These are phyloP conservation scores for Danaus melanippus DNA, from an alignment of 1,140 invertebrate species.

Conservation along the genomic window DNA sequence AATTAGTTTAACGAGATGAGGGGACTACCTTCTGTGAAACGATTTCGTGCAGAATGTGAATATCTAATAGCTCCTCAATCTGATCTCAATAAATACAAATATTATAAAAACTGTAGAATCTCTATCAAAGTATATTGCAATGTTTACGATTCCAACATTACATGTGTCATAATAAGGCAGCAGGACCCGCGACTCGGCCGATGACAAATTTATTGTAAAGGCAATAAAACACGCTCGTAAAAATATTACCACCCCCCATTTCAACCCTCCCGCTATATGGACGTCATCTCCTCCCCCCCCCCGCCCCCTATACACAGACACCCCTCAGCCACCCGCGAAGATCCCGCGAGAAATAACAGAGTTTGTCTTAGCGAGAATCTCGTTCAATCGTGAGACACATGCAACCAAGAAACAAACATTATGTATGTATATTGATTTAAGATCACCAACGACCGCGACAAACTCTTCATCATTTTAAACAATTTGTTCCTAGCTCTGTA, in stretches of 20 bases:
- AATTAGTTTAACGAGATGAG: too few species aligned
- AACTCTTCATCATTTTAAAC: too few species aligned
- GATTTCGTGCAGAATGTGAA: too few species aligned
- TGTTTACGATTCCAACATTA: constrained; percentile 4
- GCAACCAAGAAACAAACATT: constrained; percentile 12
- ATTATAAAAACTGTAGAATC: too few species aligned
- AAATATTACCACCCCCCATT: constrained; percentile 46
- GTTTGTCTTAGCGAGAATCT: constrained; percentile 57
- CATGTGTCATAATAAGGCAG: background rate
- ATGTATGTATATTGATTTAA: too few species aligned
- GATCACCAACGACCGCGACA: too few species aligned
- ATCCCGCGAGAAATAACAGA: constrained; percentile 64
- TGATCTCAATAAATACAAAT: too few species aligned
- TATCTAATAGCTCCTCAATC: too few species aligned
- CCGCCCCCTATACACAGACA: constrained; percentile 4
- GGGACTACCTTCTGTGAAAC: too few species aligned
- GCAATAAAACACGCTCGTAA: constrained; percentile 60
- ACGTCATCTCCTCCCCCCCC: constrained; percentile 1
- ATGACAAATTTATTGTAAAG: constrained; percentile 61
- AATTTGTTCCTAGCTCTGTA: too few species aligned
- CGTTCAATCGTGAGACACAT: constrained; percentile 36
- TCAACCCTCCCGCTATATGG: constrained; percentile 3
- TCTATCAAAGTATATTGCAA: too few species aligned
- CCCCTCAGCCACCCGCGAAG: constrained; percentile 10
- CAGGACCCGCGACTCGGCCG: constrained; percentile 16